Percentiles rank a stretch among this genome's conserved stretches.
Evolutionary conservation across 1,140 invertebrate genomes (phyloP).

Genomic region (Aleiodes sp.): DNA sequence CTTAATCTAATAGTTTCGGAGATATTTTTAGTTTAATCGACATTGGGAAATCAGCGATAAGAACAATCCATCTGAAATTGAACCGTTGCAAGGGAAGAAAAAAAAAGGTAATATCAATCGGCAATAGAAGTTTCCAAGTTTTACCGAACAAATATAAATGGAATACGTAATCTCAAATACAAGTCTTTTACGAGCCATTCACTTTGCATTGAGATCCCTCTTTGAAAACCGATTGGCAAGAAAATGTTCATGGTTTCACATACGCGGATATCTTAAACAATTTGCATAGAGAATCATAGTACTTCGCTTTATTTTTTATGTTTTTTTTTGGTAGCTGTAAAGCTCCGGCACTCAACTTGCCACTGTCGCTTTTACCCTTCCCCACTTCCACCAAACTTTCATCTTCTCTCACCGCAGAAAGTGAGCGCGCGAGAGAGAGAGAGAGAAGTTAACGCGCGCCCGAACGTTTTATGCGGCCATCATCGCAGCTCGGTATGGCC

Average conservation of each 20-base stretch:
- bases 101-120: not conserved
- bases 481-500: slow-evolving; percentile 65
- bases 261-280: slow-evolving; percentile 65
- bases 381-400: slow-evolving; percentile 38
- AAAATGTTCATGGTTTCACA: slow-evolving; percentile 21
- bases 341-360: slow-evolving; percentile 40
- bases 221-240: not conserved
- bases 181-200: slow-evolving; percentile 20
- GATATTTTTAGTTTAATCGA: no score
- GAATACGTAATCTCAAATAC: slow-evolving; percentile 16
- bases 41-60: no score
- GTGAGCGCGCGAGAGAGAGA: no score
- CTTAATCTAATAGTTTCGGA: no score
- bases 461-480: slow-evolving; percentile 64
- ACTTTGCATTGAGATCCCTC: slow-evolving; percentile 6
- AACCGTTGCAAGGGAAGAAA: not conserved
- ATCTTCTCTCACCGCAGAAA: slow-evolving; percentile 32
- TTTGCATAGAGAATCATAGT: slow-evolving; percentile 67
- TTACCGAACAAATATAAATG: slow-evolving; percentile 9
- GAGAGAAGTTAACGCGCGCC: slow-evolving; percentile 38
- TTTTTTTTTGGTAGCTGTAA: slow-evolving; percentile 51
- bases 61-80: no score
- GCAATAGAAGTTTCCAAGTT: not conserved
- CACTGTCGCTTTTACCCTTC: slow-evolving; percentile 35
- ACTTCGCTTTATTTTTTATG: slow-evolving; percentile 63